Percentiles rank a stretch among this genome's conserved stretches.
These are phyloP conservation scores for Magallana nippona DNA, from an alignment of 2,888 invertebrate species.

Conservation along the genomic window DNA sequence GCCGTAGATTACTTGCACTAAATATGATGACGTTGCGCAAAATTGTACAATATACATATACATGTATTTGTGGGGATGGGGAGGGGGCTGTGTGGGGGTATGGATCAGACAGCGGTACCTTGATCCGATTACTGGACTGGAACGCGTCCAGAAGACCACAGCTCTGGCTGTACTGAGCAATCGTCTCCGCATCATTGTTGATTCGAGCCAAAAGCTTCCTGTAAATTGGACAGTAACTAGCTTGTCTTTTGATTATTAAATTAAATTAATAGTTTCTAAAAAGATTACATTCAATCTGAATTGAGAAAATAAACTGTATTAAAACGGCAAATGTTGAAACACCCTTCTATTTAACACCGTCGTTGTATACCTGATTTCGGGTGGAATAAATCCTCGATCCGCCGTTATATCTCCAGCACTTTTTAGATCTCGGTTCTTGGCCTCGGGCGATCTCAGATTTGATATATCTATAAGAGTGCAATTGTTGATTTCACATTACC, in stretches of 20 bases:
- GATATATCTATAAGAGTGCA: neutral
- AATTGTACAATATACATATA: too few species aligned
- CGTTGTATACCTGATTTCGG: constrained; percentile 1
- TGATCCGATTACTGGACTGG: neutral
- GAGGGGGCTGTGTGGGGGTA: too few species aligned
- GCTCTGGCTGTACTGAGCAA: constrained; percentile 16
- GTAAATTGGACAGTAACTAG: neutral
- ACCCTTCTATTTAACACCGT: neutral
- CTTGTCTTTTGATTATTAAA: too few species aligned
- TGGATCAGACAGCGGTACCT: neutral
- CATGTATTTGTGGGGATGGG: too few species aligned
- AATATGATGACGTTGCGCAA: too few species aligned
- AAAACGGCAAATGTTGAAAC: too few species aligned
- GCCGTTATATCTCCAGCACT: neutral
- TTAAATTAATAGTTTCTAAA: too few species aligned
- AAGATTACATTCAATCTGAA: too few species aligned
- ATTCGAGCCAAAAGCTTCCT: neutral
- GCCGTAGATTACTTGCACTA: too few species aligned
- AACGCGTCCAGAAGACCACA: neutral
- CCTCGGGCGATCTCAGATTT: neutral
- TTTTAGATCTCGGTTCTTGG: neutral
- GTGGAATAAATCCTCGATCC: constrained; percentile 6
- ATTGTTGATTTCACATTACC: too few species aligned
- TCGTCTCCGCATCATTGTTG: constrained; percentile 17
- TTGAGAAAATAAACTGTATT: too few species aligned